Evolutionary conservation across 1,140 invertebrate species (phyloP), one percentile per base, ranked within the genome.

Genomic region (Odontomachus brunneus): DNA sequence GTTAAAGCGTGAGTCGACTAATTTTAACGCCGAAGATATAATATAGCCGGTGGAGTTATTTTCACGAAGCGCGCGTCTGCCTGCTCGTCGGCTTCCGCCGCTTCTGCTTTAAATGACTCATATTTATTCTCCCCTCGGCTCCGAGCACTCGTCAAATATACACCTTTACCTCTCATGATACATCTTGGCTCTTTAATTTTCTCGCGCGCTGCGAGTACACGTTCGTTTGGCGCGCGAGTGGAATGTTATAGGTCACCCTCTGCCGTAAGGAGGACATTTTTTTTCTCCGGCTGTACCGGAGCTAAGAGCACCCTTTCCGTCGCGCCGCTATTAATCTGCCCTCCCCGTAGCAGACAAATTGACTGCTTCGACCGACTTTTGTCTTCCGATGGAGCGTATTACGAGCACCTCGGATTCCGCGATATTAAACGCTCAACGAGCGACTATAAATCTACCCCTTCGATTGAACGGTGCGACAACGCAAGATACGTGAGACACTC

Each of bases 321-420:
- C 65, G 17, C 75, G n/a, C 48, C 33, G 22, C 51, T 69, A 71
- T 80, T 80, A 80, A 80, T 80, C 65, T 57, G 38, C 53, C 11
- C 7, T 65, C 38, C 3, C 49, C 24, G 17, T 26, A 48, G 15
- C 26, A 14, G 65, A 80, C 75, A 80, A 80, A 80, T 80, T 38
- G 75, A 71, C 65, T 71, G 17, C 33, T 29, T n/a, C 65, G 51
- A 69, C 19, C 33, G 7, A 51, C 17, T 69, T 71, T 80, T 80
- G 38, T 80, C 75, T 80, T 44, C 15, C 44, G n/a, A 63, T 51
- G 15, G 14, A 44, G 15, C 51, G 51, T 57, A 69, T 67, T 55
- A 38, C 1, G 33, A 57, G 22, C 22, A 51, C 29, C 5, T 12
- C 14, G 48, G 22, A 67, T 76, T 53, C 9, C 4, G 0, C 14